Evolutionary conservation across 2,888 invertebrate genomes (phyloP), one percentile per base, ranked within the genome.

Genomic region (Cephus spinipes): DNA sequence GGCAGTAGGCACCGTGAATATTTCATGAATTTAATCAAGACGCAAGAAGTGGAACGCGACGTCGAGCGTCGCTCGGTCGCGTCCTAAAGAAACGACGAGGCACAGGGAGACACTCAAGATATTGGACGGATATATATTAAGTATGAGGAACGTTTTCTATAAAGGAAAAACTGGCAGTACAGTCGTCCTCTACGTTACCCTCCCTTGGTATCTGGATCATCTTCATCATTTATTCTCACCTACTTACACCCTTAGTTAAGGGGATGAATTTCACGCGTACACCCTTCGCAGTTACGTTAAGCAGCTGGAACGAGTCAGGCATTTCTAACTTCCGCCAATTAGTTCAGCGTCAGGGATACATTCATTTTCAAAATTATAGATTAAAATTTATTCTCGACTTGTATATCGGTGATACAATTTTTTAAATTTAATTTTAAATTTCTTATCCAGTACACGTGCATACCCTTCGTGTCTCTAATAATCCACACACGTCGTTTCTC

Each of bases 1-100:
- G 23, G 55, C 55, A 55, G 55, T 55, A 71, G 55, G 33, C 36
- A 34, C 15, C 2, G 30, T 79, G 80, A 80, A 82, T 78, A 79
- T 82, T 81, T 80, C 80, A 81, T 81, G 81, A 81, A 81, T 81
- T 81, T 81, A 80, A 81, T 81, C 80, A 81, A 79, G 73, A 79
- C 68, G 68, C 69, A 76, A 68, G 76, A 32, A 30, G 68, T 73
- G 33, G 15, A 69, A 6, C n/a, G 68, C 3, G 3, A 32, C 35
- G 73, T 71, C 40, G 73, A 73, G 78, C 75, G 73, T 35, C 68
- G 76, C 73, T 12, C 4, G 33, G 15, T 71, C 71, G 71, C 71
- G 15, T 71, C 33, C 71, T 12, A 23, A 71, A 31, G 71, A 71
- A 71, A 71, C 23, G 33, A 33, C 33, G 12, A 71, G 32, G 12